phyloP scores from a whole-genome alignment of 2,888 invertebrate species.

The Argyresthia goedartella region DNA sequence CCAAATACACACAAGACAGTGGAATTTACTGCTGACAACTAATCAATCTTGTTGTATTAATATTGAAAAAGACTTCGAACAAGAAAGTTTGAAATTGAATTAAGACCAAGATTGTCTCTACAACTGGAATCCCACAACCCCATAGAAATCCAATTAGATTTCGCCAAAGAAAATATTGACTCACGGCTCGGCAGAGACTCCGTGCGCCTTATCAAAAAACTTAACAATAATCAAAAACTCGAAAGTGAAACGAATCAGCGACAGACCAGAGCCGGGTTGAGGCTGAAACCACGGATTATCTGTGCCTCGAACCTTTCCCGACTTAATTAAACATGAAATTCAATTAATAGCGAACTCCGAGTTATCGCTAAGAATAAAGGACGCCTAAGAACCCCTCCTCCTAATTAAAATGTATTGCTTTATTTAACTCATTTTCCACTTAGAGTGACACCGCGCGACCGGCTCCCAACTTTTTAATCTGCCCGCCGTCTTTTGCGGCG shows the following conservation, averaged over 20 bases:
- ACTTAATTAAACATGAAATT: slow-evolving; percentile 71
- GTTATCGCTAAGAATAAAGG: slow-evolving; percentile 67
- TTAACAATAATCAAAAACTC: slow-evolving; percentile 33
- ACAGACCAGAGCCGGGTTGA: neutral
- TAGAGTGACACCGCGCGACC: slow-evolving; percentile 66
- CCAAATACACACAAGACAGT: no score
- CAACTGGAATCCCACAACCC: no score
- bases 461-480: slow-evolving; percentile 69
- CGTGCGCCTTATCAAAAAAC: slow-evolving; percentile 25
- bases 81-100: neutral
- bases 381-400: slow-evolving; percentile 48
- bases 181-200: neutral
- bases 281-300: slow-evolving; percentile 38
- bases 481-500: slow-evolving; percentile 42
- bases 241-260: slow-evolving; percentile 33
- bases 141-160: no score
- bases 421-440: slow-evolving; percentile 71
- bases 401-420: slow-evolving; percentile 72
- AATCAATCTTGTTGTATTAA: no score
- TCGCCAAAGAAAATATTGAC: neutral
- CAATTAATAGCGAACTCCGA: slow-evolving; percentile 65
- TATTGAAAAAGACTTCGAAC: no score
- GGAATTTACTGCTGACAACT: no score
- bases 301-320: slow-evolving; percentile 31
- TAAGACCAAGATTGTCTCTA: neutral